These are phyloP conservation scores for Turdus rufiventris DNA, from an alignment of 2,113 vertebrate genomes.

Conservation along the genomic window DNA sequence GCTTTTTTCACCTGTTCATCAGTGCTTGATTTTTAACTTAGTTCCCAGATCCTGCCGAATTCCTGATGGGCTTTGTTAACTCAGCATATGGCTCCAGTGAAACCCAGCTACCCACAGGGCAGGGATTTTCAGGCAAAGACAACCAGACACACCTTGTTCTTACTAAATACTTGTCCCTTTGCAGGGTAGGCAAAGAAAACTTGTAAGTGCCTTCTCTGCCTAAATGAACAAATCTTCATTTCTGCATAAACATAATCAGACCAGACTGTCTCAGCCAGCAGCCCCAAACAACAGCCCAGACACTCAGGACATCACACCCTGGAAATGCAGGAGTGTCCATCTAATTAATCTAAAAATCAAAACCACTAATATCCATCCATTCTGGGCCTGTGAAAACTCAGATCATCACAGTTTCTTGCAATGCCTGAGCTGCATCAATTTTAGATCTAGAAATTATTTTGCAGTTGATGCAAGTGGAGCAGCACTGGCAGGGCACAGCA, in stretches of 20 bases:
- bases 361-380: too few species aligned
- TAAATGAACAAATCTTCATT: neutral
- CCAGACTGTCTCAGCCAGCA: neutral
- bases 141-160: neutral
- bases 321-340: neutral
- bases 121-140: neutral
- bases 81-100: neutral
- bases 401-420: neutral
- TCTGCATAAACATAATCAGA: neutral
- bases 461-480: neutral
- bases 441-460: neutral
- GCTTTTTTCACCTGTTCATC: neutral
- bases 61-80: neutral
- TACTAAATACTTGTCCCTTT: neutral
- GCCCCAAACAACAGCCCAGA: neutral
- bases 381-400: neutral
- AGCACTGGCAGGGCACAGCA: neutral
- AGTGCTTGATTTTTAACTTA: neutral
- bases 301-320: neutral
- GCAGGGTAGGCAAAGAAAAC: neutral
- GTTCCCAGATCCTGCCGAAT: neutral
- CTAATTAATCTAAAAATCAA: too few species aligned
- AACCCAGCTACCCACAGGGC: neutral
- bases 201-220: neutral
- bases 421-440: neutral